These are phyloP conservation scores for Pyrgus malvae DNA, from an alignment of 2,888 invertebrate genomes.

Conservation along the genomic window DNA sequence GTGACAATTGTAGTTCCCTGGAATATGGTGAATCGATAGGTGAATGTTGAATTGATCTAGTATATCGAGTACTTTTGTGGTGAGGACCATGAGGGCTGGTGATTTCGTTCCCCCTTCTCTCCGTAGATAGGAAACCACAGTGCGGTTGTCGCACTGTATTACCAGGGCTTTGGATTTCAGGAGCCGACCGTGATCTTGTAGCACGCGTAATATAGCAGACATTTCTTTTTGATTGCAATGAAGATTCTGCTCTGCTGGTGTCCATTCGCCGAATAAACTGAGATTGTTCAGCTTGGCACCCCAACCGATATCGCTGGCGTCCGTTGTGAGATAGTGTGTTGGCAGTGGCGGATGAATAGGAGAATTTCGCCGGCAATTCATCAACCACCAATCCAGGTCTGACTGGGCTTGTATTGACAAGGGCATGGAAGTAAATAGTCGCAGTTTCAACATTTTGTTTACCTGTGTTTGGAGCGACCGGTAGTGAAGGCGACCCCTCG, in stretches of 20 bases:
- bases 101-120: constrained; percentile 39
- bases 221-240: neutral
- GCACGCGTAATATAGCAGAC: neutral
- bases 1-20: neutral
- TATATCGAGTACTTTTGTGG: neutral
- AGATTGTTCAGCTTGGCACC: neutral
- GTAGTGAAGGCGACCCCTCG: neutral
- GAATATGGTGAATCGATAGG: neutral
- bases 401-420: too few relatives aligned
- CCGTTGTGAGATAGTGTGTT: neutral
- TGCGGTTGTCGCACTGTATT: constrained; percentile 38
- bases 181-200: constrained; percentile 1
- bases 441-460: neutral
- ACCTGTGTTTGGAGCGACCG: neutral
- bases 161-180: constrained; percentile 14
- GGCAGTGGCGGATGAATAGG: neutral
- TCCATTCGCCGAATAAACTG: neutral
- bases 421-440: too few relatives aligned
- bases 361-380: neutral
- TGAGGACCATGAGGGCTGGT: constrained; percentile 5
- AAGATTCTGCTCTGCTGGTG: neutral
- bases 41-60: neutral
- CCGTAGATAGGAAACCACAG: constrained; percentile 31
- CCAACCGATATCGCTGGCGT: neutral
- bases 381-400: neutral